A percentile compares a stretch with the other conserved stretches of the same genome.
These are phyloP conservation scores for Cecropterus lyciades DNA, from an alignment of 1,140 invertebrate genomes.

Conservation along the genomic window DNA sequence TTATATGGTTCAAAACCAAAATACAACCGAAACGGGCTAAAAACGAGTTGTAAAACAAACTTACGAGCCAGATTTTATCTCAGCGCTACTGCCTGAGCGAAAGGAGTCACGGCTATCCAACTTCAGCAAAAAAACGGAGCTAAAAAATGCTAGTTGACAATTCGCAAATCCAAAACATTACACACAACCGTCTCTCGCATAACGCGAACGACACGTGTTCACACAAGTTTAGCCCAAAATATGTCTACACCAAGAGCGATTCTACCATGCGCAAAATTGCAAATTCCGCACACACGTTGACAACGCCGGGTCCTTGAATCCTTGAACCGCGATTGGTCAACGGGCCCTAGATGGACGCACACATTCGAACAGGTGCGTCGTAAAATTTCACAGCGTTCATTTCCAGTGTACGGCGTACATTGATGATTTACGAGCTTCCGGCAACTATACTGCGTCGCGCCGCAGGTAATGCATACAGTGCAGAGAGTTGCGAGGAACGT, in stretches of 20 bases:
- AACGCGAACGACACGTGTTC: not conserved
- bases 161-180: constrained; percentile 24
- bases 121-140: constrained; percentile 1
- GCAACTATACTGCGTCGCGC: constrained; percentile 5
- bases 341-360: constrained; percentile 17
- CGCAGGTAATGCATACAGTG: constrained; percentile 28
- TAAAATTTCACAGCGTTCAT: constrained; percentile 17
- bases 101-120: constrained; percentile 6
- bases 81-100: not conserved
- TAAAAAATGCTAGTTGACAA: constrained; percentile 20
- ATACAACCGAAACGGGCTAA: no score
- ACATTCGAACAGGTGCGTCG: constrained; percentile 13
- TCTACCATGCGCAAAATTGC: not conserved
- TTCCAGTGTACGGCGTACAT: constrained; percentile 6
- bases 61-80: constrained; percentile 13
- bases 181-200: constrained; percentile 7
- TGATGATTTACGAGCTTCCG: constrained; percentile 16
- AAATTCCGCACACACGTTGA: constrained; percentile 2
- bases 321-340: constrained; percentile 29
- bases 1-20: not conserved
- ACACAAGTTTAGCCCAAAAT: constrained; percentile 4
- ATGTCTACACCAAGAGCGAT: not conserved
- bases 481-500: constrained; percentile 10
- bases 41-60: constrained; percentile 4
- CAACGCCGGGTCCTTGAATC: constrained; percentile 22